phyloP scores from a whole-genome alignment of 2,113 vertebrate species.

The Cepphus grylle region DNA sequence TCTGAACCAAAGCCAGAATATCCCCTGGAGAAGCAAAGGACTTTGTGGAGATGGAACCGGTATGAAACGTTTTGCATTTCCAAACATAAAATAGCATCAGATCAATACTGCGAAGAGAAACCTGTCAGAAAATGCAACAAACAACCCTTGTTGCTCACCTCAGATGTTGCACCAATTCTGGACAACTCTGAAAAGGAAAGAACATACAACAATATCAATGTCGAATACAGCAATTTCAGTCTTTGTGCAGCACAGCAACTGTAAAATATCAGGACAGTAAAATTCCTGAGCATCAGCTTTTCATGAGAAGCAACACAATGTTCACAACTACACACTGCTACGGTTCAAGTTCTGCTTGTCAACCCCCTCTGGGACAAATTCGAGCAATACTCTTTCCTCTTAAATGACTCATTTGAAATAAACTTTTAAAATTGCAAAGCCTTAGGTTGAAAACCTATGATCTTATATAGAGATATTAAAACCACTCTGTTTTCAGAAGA shows the following conservation, averaged over 20 bases:
- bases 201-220: background rate
- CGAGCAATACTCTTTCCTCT: background rate
- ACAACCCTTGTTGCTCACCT: constrained; percentile 75
- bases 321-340: background rate
- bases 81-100: background rate
- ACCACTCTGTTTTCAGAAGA: background rate
- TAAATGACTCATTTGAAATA: background rate
- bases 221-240: background rate
- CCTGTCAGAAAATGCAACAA: background rate
- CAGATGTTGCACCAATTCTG: constrained; percentile 92
- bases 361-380: background rate
- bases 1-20: background rate
- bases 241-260: background rate
- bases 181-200: constrained; percentile 86
- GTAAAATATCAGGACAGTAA: background rate
- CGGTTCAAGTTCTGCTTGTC: background rate
- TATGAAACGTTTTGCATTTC: background rate
- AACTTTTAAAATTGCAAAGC: background rate
- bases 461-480: accelerated
- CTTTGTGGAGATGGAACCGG: background rate
- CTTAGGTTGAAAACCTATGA: background rate
- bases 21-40: background rate
- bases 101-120: background rate
- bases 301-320: background rate
- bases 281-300: background rate